These are phyloP conservation scores for Pachyuromys duprasi DNA, from an alignment of 2,797 vertebrate genomes.

Conservation along the genomic window DNA sequence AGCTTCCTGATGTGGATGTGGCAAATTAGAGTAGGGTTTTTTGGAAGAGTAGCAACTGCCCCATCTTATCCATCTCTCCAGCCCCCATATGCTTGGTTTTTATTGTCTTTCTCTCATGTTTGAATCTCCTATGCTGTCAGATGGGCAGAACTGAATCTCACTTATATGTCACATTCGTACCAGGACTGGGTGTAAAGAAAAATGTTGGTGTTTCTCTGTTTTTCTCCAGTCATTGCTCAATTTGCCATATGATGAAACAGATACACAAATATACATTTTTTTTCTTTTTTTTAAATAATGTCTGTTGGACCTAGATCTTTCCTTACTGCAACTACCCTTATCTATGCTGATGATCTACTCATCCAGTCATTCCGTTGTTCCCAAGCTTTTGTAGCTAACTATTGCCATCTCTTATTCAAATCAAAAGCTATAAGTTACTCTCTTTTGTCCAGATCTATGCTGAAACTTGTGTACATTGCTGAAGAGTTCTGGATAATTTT, in stretches of 20 bases:
- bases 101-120: too few species aligned
- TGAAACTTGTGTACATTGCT: not conserved
- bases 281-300: too few species aligned
- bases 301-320: not conserved
- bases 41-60: too few species aligned
- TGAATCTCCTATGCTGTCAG: not conserved
- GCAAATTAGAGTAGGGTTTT: not conserved
- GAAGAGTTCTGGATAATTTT: not conserved
- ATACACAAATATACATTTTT: not conserved
- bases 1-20: not conserved
- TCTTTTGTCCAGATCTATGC: not conserved
- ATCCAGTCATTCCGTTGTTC: not conserved
- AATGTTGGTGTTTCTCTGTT: not conserved
- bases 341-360: too few species aligned
- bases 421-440: not conserved
- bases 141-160: not conserved
- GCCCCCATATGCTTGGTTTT: not conserved
- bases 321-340: not conserved
- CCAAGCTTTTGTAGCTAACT: not conserved
- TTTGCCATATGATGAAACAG: not conserved
- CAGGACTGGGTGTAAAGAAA: not conserved
- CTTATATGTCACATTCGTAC: not conserved
- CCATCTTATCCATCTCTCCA: not conserved
- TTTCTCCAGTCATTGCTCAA: not conserved
- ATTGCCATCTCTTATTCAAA: not conserved